Evolutionary conservation across 1,140 invertebrate genomes (phyloP).

Genomic region (Pseudomyrmex cubaensis): DNA sequence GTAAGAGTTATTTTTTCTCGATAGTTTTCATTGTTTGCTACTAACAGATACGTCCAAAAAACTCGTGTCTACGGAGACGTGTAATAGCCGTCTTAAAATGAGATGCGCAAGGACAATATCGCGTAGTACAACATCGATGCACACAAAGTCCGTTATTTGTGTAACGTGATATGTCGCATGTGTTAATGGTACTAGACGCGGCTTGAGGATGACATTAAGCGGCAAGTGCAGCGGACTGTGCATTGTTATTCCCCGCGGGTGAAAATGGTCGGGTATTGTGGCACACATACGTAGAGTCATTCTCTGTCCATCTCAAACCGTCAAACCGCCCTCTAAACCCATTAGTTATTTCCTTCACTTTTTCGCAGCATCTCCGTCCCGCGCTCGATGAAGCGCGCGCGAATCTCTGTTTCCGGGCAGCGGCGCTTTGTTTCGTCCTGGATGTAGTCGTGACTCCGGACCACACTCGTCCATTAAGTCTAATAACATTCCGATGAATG

Average conservation of each 20-base stretch:
- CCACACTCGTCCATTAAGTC: constrained; percentile 60
- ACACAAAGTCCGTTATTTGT: not conserved
- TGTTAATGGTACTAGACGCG: constrained; percentile 72
- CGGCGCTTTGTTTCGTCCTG: constrained; percentile 47
- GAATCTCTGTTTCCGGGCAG: not conserved
- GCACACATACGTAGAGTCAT: not conserved
- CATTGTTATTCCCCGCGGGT: constrained; percentile 69
- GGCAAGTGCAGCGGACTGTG: constrained; percentile 74
- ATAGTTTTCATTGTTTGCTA: not conserved
- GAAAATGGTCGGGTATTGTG: constrained; percentile 64
- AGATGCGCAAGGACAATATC: constrained; percentile 11
- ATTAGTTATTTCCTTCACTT: constrained; percentile 31
- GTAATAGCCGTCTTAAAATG: not conserved
- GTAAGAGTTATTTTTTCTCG: not conserved
- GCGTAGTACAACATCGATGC: constrained; percentile 22
- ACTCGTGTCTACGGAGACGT: not conserved
- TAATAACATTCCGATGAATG: constrained; percentile 68
- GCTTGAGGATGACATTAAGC: constrained; percentile 76
- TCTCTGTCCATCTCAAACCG: constrained; percentile 14
- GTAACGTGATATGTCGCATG: constrained; percentile 59
- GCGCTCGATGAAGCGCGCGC: constrained; percentile 9
- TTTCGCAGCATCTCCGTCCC: constrained; percentile 3
- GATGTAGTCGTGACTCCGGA: constrained; percentile 24
- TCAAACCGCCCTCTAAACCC: not conserved
- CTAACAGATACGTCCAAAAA: not conserved